Percentiles rank a stretch among this genome's conserved stretches.
These are phyloP conservation scores for Pygocentrus nattereri DNA, from an alignment of 2,797 vertebrate species.

Conservation along the genomic window DNA sequence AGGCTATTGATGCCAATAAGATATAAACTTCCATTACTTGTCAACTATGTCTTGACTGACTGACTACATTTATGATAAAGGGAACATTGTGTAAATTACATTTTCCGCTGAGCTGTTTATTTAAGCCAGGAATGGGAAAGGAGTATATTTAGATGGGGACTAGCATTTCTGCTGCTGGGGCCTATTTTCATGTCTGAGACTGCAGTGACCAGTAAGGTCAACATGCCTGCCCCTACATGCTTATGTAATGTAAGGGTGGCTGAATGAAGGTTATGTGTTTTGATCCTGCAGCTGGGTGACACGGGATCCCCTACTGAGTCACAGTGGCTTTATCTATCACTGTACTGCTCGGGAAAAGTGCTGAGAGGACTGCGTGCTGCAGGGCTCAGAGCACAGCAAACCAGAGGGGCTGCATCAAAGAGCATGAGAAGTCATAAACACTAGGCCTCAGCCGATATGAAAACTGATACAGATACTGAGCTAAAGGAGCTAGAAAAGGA, in stretches of 20 bases:
- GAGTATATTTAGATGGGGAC: constrained; percentile 1
- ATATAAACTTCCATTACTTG: background rate
- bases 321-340: constrained; percentile 24
- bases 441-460: background rate
- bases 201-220: constrained; percentile 12
- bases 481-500: background rate
- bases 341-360: constrained; percentile 8
- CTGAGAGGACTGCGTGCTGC: constrained; percentile 9
- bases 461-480: background rate
- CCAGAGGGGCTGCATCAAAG: background rate
- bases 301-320: constrained; percentile 31
- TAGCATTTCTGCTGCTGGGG: background rate
- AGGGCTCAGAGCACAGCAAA: background rate
- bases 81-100: background rate
- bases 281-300: constrained; percentile 29
- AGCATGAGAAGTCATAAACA: background rate
- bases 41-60: background rate
- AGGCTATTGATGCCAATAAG: background rate
- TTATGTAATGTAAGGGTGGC: constrained; percentile 31
- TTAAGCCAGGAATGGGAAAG: background rate
- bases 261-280: constrained; percentile 3
- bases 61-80: background rate
- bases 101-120: background rate
- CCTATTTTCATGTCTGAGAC: background rate
- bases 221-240: background rate